Evolutionary conservation across 2,888 invertebrate species (phyloP), one percentile per base, ranked within the genome.

Genomic region (Dasysyrphus albostriatus): DNA sequence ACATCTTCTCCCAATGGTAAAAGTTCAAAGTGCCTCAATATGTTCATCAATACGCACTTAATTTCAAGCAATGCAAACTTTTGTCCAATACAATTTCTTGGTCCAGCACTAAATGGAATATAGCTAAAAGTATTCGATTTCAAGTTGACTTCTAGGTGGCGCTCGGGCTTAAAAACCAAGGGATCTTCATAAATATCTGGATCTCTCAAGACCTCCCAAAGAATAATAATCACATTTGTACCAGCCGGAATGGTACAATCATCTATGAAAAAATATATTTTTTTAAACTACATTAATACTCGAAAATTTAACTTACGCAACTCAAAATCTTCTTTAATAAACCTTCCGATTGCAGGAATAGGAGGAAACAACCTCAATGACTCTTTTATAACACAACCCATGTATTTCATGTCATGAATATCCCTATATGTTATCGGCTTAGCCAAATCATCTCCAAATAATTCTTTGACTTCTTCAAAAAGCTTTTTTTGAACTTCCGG

Each of bases 311-410:
- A 90, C 93, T 90, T 91, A 95, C 95, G 94, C 88, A 95, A 89
- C 67, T 90, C 90, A 16, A 95, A 90, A 83, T 94, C 93, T 88
- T 94, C 94, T 0, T 92, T 92, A n/a, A 95, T 88, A 9, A 87
- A 89, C 65, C 96, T 93, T 7, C 94, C 94, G 61, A 96, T 93
- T 9, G 95, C 93, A 42, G 94, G 94, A 12, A 96, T 95, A 59
- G 95, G 95, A 0, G 96, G 96, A 89, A 94, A 95, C 1, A 96
- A 89, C 44, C 96, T 92, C 79, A 96, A 89, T 0, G 95, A 93
- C 90, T 96, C 96, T 89, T 95, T 96, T 54, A 96, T 94, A 61
- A 95, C 95, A 88, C 94, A 94, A 88, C 95, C 95, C 74, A 96
- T 92, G 83, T 92, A 92, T 8, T 88, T 89, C 7, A 92, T 81